Base-by-base conservation (phyloP, 2,113 vertebrate species). In the Bos javanicus region DNA sequence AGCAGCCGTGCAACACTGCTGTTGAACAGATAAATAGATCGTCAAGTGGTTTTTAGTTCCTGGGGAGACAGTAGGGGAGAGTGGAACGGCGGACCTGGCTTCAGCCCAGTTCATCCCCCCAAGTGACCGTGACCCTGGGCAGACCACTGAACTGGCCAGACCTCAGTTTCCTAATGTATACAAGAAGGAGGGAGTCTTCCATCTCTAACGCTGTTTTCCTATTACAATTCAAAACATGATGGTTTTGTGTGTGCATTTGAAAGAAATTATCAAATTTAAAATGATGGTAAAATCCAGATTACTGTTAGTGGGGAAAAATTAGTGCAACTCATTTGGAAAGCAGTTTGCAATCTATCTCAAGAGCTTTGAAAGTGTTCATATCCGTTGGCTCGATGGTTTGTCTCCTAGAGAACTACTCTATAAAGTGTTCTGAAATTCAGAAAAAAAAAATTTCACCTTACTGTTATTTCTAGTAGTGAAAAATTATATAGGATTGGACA, bases 311-410 rank as follows among this genome's bases (percentile, higher is more conserved):
- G 88, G 57, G 89, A 57, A 62, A 86, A 96, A 94, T 96, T 48
- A 97, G 71, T 21, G 36, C 46, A 94, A 93, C 54, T 98, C 93
- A 94, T 96, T 97, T 97, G 78, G 93, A 88, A 97, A 97, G 96
- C 87, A 97, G 86, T 97, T 97, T 97, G 86, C 86, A 94, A 93
- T 95, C 96, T 96, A 64, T 95, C 78, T 94, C 80, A 95, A 93
- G 91, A 95, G 83, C 26, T 59, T 80, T 92, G 91, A 94, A 91
- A 94, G 87, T 87, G 57, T 91, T 95, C 82, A 82, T 67, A 82
- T 25, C 33, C 54, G 26, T 23, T n/a, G 92, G 60, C 36, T 96
- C 15, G 21, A 64, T 97, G 74, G 94, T 95, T 87, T 95, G 39
- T 90, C 62, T 97, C 59, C 50, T 85, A 92, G 97, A 97, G 95